Evolutionary conservation across 2,888 invertebrate genomes (phyloP), one percentile per base, ranked within the genome.

Genomic region (Agrotis segetum): DNA sequence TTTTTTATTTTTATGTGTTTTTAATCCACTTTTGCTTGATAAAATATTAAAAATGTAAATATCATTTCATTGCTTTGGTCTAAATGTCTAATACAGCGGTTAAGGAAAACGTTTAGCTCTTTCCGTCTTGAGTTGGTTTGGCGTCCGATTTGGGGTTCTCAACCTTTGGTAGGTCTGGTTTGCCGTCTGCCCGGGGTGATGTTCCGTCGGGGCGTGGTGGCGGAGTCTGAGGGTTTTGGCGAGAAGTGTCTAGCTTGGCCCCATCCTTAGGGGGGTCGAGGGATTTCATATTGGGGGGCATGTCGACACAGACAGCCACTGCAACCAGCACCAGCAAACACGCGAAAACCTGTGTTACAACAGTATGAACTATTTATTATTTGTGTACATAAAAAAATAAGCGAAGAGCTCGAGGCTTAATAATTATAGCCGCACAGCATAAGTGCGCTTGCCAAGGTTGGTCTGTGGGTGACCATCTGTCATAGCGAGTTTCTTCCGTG

Each of bases 301-400:
- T 80, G 56, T 92, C 93, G 13, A 87, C 53, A 73, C 86, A 84
- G 49, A 88, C 82, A 40, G 88, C 89, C 13, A 89, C 90, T 17
- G 92, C 86, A 0, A 90, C 92, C 84, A 94, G 80, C 90, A 94
- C 81, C 74, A 95, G 82, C 49, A 94, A 80, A 71, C 92, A 93
- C 0, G 91, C 83, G 62, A 93, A 82, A 55, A 94, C 75, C 94
- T 94, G 87, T 29, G 61, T 70, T 47, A 3, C 16, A 76, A 56
- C 13, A 3, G 50, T 59, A 29, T 55, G 9, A 3, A 50, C 21
- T 9, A 17, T 52, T 67, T 40, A 29, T 34, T 14, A 34, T 34
- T 56, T n/a, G 34, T 29, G 1, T n/a, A 34, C 34, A 29, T 5
- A n/a, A n/a, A n/a, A n/a, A n/a, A n/a, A n/a, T n/a, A 2, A 24